Conservation (phyloP, 2,888 invertebrate species). For the Temnothorax rugatulus region DNA sequence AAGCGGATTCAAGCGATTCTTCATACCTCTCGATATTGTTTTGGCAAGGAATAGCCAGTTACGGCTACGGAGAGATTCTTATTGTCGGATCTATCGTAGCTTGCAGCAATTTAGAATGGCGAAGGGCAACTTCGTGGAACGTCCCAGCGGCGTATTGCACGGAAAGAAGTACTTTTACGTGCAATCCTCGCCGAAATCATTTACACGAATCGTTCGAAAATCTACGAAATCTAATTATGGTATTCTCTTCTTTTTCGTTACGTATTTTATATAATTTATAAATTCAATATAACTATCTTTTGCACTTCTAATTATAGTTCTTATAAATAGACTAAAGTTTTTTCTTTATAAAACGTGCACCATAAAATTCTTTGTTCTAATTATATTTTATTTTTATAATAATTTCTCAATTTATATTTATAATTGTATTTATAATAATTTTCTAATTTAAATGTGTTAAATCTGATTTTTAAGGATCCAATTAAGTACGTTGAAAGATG, state of each 20-base stretch:
- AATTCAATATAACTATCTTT: not conserved
- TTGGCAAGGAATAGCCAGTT: constrained; percentile 85
- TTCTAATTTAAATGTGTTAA: not conserved
- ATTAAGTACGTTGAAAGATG: constrained; percentile 69
- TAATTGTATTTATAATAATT: not conserved
- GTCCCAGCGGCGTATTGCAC: constrained; percentile 89
- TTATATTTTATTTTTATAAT: constrained; percentile 15
- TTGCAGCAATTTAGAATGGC: constrained; percentile 89
- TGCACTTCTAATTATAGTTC: constrained; percentile 11
- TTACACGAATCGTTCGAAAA: constrained; percentile 86
- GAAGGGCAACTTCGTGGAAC: constrained; percentile 86
- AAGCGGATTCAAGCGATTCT: constrained; percentile 69
- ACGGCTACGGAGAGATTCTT: constrained; percentile 87
- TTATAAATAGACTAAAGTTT: not conserved
- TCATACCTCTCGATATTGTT: constrained; percentile 86
- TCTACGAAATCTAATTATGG: constrained; percentile 84
- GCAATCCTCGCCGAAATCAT: constrained; percentile 88
- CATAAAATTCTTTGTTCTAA: not conserved
- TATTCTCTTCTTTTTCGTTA: constrained; percentile 56
- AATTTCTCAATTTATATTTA: not conserved
- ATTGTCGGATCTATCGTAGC: constrained; percentile 88
- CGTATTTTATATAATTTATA: not conserved
- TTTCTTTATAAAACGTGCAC: not conserved
- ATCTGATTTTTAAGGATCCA: constrained; percentile 72
- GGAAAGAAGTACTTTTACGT: constrained; percentile 89